These are phyloP conservation scores for Agrochola macilenta DNA, from an alignment of 2,888 invertebrate genomes.

Conservation along the genomic window DNA sequence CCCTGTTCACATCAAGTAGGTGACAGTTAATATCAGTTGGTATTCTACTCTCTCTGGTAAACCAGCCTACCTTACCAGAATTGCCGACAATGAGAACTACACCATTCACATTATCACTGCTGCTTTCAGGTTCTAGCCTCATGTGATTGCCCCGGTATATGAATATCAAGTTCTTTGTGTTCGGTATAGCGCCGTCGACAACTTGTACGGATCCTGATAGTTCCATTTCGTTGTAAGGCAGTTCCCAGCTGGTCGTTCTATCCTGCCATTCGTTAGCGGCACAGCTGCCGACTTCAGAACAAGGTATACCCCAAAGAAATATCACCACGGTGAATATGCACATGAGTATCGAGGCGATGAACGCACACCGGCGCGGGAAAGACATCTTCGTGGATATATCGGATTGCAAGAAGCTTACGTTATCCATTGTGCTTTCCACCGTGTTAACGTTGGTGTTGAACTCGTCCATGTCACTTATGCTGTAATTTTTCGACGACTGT, in stretches of 20 bases:
- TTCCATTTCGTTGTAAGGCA: constrained; percentile 93
- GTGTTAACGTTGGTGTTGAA: constrained; percentile 87
- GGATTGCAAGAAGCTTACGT: constrained; percentile 87
- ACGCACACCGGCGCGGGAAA: constrained; percentile 92
- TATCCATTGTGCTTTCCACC: constrained; percentile 87
- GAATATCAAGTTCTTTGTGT: constrained; percentile 93
- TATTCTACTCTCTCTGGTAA: constrained; percentile 92
- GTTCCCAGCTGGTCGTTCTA: constrained; percentile 92
- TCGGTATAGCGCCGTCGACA: constrained; percentile 91
- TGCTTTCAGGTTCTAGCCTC: constrained; percentile 86
- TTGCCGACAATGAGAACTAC: constrained; percentile 93
- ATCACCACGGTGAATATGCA: constrained; percentile 93
- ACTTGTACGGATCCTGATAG: constrained; percentile 93
- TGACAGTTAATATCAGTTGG: constrained; percentile 94
- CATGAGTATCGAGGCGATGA: constrained; percentile 93
- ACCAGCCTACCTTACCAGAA: constrained; percentile 94
- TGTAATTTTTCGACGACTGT: constrained; percentile 86
- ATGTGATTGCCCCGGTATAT: constrained; percentile 93
- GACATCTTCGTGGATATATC: constrained; percentile 92
- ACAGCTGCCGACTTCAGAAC: constrained; percentile 93
- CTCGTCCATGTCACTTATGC: constrained; percentile 87
- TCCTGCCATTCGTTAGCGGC: constrained; percentile 88
- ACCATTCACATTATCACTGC: constrained; percentile 91
- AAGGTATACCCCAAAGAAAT: constrained; percentile 94
- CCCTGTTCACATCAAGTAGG: constrained; percentile 93